Conservation (phyloP, 2,797 vertebrate genomes). For the Salmo trutta region DNA sequence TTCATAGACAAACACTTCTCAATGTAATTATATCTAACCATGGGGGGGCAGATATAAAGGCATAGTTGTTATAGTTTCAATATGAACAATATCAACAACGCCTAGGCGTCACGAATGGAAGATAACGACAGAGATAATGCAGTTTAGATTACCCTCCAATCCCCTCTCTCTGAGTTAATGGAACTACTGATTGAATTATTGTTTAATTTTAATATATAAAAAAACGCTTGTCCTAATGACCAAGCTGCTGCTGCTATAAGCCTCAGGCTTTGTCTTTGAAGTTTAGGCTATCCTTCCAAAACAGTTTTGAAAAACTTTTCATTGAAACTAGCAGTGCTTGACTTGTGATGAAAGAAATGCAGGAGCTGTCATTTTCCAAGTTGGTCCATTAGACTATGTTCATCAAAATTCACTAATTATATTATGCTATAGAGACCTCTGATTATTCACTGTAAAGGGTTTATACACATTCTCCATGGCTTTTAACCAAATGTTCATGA, state of each 20-base stretch:
- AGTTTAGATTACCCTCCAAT: conserved; percentile 35
- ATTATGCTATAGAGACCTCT: too few species aligned
- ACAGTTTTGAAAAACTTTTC: conserved; percentile 28
- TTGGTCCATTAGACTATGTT: too few species aligned
- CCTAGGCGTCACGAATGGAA: conserved; percentile 49
- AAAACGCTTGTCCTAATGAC: conserved; percentile 54
- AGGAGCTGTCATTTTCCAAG: too few species aligned
- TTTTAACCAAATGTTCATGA: too few species aligned
- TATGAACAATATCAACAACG: conserved; percentile 51
- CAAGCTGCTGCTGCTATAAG: conserved; percentile 31
- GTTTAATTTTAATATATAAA: conserved; percentile 45
- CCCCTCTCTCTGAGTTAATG: conserved; percentile 35
- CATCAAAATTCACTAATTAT: background rate
- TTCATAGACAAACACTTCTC: conserved; percentile 4
- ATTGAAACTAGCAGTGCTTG: conserved; percentile 16
- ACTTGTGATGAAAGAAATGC: too few species aligned
- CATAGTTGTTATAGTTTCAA: conserved; percentile 41
- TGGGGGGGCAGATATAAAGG: conserved; percentile 38
- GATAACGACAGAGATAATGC: conserved; percentile 38
- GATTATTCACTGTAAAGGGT: too few species aligned
- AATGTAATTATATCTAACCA: conserved; percentile 52
- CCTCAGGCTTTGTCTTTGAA: conserved; percentile 60
- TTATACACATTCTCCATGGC: too few species aligned
- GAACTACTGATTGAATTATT: conserved; percentile 48
- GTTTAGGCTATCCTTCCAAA: conserved; percentile 41